phyloP scores from a whole-genome alignment of 2,113 vertebrate species.

The Coturnix japonica region DNA sequence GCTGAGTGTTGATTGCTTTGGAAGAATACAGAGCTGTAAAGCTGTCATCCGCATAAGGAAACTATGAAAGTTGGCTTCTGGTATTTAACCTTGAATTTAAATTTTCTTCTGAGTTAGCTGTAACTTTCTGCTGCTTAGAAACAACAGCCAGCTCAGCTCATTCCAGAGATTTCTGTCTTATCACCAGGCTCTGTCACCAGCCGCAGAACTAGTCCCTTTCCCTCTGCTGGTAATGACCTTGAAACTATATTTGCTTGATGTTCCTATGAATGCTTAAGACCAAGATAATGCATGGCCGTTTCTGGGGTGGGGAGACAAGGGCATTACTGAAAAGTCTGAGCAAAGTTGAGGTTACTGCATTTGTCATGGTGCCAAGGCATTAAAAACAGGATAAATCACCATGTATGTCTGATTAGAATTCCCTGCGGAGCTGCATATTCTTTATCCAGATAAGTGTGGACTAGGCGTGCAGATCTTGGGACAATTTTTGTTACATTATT shows the following conservation, averaged over 20 bases:
- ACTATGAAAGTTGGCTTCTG: not conserved
- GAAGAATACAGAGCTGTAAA: not conserved
- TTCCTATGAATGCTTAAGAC: not conserved
- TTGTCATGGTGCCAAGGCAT: not conserved
- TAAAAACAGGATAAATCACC: not conserved
- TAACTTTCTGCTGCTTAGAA: not conserved
- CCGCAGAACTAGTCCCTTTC: not conserved
- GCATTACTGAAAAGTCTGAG: not conserved
- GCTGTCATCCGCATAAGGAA: not conserved
- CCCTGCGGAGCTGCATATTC: not conserved
- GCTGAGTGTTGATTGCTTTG: not conserved
- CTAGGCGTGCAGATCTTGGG: rapidly evolving
- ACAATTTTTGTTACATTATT: not conserved
- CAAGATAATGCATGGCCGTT: not conserved
- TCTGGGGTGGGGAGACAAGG: not conserved
- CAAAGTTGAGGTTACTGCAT: not conserved
- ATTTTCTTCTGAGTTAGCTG: not conserved
- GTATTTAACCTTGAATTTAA: conserved; percentile 8
- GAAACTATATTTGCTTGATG: not conserved
- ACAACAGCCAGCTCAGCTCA: conserved; percentile 31
- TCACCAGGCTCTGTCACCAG: conserved; percentile 22
- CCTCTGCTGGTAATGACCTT: not conserved
- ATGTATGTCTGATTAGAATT: not conserved
- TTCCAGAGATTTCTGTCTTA: conserved; percentile 50
- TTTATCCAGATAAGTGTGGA: not conserved